Conservation (phyloP, 2,797 vertebrate species). For the Kryptopterus vitreolus region DNA sequence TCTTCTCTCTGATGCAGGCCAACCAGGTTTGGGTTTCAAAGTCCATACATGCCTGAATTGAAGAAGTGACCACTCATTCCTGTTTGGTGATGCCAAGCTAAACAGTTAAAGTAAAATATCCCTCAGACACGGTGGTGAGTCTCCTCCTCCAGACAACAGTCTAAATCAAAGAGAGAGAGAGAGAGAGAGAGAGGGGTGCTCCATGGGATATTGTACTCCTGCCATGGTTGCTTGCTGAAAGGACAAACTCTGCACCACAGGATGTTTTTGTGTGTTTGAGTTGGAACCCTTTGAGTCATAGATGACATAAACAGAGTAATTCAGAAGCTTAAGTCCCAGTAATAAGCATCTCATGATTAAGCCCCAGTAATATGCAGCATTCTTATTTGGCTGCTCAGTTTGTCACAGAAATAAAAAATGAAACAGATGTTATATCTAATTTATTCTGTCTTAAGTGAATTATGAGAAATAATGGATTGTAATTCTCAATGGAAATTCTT, state of each 20-base stretch:
- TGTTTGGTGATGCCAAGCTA: conserved; percentile 63
- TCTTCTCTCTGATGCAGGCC: conserved; percentile 56
- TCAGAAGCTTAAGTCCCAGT: conserved; percentile 15
- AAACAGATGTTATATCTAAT: conserved; percentile 2
- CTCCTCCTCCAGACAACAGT: conserved; percentile 48
- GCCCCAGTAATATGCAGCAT: conserved; percentile 6
- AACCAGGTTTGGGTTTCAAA: conserved; percentile 50
- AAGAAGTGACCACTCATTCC: conserved; percentile 49
- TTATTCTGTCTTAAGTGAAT: not conserved
- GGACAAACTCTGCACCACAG: conserved; percentile 57
- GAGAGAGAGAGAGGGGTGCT: conserved; percentile 55
- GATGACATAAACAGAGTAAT: conserved; percentile 24
- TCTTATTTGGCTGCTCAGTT: conserved; percentile 18
- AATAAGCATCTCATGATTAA: conserved; percentile 14
- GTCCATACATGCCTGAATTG: conserved; percentile 59
- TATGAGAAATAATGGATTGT: not conserved
- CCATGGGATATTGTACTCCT: conserved; percentile 61
- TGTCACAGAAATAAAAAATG: not conserved
- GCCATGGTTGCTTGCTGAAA: conserved; percentile 55
- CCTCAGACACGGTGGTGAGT: conserved; percentile 49
- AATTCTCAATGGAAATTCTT: not conserved
- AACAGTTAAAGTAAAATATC: conserved; percentile 69
- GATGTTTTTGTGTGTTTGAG: conserved; percentile 56
- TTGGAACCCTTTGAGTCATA: conserved; percentile 56
- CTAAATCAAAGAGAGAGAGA: conserved; percentile 31